Evolutionary conservation across 2,888 invertebrate genomes (phyloP).

Genomic region (Sisyra nigra): DNA sequence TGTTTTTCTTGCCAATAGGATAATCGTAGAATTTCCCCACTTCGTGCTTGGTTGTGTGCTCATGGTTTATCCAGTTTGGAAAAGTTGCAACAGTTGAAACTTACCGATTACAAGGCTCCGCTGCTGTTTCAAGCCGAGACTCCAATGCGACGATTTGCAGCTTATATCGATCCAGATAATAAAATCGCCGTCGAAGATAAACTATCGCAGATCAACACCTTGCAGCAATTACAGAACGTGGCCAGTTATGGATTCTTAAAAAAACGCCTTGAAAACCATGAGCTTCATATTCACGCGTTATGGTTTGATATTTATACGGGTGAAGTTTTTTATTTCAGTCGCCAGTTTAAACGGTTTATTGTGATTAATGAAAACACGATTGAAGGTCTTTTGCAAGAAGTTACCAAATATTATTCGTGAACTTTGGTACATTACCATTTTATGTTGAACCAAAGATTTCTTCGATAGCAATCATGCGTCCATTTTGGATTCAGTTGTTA

Average conservation of each 20-base stretch:
- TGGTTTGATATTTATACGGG: constrained; percentile 98
- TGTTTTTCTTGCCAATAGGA: no score
- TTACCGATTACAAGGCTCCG: constrained; percentile 46
- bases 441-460: background rate
- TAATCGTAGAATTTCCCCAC: constrained; percentile 68
- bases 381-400: constrained; percentile 56
- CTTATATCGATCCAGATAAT: constrained; percentile 87
- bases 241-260: constrained; percentile 85
- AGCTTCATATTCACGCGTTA: constrained; percentile 80
- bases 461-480: background rate
- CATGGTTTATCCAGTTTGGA: constrained; percentile 69
- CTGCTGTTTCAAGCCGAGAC: constrained; percentile 77
- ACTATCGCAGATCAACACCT: constrained; percentile 84
- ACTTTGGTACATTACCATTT: background rate
- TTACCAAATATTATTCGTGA: constrained; percentile 62
- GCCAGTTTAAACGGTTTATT: constrained; percentile 69
- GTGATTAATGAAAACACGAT: constrained; percentile 73
- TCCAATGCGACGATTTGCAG: constrained; percentile 73
- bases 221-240: constrained; percentile 84
- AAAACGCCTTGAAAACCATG: constrained; percentile 59
- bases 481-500: background rate
- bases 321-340: constrained; percentile 87
- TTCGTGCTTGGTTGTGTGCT: constrained; percentile 82
- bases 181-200: constrained; percentile 81
- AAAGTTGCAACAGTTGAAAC: constrained; percentile 61